Percentiles rank a stretch among this genome's conserved stretches.
phyloP scores from a whole-genome alignment of 2,113 vertebrate genomes.

The Pluvialis apricaria region DNA sequence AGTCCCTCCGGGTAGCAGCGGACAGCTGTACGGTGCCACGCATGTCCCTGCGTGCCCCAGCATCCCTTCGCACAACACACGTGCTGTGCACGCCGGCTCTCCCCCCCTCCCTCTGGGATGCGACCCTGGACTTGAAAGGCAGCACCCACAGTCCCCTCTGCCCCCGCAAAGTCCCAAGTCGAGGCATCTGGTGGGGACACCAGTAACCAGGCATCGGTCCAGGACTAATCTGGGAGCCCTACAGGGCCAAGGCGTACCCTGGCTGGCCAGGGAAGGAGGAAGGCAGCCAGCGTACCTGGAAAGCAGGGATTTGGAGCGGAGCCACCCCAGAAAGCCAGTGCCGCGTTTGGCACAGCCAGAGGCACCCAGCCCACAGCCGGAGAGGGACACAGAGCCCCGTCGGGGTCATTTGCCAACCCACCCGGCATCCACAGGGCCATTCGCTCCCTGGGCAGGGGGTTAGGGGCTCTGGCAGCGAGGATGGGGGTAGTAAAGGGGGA shows the following conservation, averaged over 20 bases:
- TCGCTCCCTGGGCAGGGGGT: fast-evolving
- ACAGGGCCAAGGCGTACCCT: fast-evolving
- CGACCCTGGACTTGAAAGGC: not conserved
- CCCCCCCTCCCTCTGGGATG: not conserved
- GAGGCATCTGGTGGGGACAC: not conserved
- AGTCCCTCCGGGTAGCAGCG: not conserved
- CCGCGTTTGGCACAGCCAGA: not conserved
- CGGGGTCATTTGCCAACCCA: not conserved
- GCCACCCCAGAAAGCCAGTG: not conserved
- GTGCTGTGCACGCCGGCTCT: not conserved
- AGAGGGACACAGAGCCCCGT: fast-evolving
- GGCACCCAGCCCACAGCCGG: fast-evolving
- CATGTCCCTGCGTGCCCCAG: not conserved
- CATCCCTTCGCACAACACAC: not conserved
- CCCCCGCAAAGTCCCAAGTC: fast-evolving
- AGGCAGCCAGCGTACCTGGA: slow-evolving; percentile 18
- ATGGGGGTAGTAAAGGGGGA: not conserved
- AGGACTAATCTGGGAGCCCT: not conserved
- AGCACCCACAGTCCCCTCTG: not conserved
- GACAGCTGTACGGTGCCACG: not conserved
- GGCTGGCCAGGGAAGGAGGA: not conserved
- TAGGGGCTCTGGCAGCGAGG: not conserved
- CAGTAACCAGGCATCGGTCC: not conserved
- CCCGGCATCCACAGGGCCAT: fast-evolving
- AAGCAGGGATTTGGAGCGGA: not conserved